Percentiles rank a stretch among this genome's conserved stretches.
These are phyloP conservation scores for Hyppa rectilinea DNA, from an alignment of 2,888 invertebrate species.

Conservation along the genomic window DNA sequence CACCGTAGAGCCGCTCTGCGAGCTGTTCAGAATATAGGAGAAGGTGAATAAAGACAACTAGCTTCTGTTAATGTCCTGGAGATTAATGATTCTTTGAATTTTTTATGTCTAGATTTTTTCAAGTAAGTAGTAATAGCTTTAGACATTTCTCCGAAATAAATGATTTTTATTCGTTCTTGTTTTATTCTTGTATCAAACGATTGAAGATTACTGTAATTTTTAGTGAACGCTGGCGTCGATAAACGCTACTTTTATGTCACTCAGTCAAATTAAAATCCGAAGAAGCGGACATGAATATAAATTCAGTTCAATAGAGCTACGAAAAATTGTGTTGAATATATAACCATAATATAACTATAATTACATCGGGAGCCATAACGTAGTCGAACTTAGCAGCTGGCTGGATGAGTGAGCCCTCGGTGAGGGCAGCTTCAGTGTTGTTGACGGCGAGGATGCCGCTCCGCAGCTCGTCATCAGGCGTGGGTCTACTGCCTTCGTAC, in stretches of 20 bases:
- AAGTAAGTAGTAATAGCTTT: background rate
- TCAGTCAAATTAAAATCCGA: background rate
- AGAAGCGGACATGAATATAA: background rate
- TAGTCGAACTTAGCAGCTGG: conserved; percentile 71
- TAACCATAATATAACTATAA: background rate
- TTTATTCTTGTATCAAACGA: background rate
- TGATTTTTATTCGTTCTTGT: background rate
- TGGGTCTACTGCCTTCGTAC: conserved; percentile 66
- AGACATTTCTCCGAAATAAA: background rate
- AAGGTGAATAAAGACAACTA: background rate
- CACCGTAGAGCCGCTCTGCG: conserved; percentile 66
- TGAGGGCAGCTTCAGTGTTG: conserved; percentile 74
- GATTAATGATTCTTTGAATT: background rate
- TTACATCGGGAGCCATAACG: conserved; percentile 74
- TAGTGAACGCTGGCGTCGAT: background rate
- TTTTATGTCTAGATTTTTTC: background rate
- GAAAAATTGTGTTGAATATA: background rate
- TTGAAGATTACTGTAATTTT: background rate
- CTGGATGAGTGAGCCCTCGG: conserved; percentile 73
- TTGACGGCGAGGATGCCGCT: conserved; percentile 72
- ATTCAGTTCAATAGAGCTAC: background rate
- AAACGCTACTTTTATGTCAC: background rate
- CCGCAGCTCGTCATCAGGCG: conserved; percentile 69
- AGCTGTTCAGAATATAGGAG: conserved; percentile 58
- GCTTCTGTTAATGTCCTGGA: background rate